These are phyloP conservation scores for Ochotona princeps DNA, from an alignment of 2,113 vertebrate species.

Conservation along the genomic window DNA sequence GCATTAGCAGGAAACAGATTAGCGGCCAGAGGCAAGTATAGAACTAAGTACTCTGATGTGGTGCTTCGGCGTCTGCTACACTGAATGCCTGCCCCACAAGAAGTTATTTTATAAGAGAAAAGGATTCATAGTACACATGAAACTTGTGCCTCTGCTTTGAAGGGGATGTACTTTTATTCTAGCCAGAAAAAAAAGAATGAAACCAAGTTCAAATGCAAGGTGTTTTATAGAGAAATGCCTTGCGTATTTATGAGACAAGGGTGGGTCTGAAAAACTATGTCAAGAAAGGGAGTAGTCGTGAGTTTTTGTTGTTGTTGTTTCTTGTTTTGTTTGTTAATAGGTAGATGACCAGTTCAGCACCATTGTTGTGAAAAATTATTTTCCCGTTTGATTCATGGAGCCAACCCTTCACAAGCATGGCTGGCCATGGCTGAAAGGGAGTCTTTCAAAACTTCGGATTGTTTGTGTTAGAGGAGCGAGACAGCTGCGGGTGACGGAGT, in stretches of 20 bases:
- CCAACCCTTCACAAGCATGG: neutral
- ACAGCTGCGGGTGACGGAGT: neutral
- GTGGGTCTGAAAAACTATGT: neutral
- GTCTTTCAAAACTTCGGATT: constrained; percentile 32
- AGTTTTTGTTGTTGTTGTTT: neutral
- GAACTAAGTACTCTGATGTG: no score
- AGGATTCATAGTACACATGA: neutral
- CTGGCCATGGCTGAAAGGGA: neutral
- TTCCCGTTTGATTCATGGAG: neutral
- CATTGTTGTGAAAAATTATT: neutral
- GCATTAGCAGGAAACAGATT: no score
- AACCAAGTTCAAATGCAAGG: neutral
- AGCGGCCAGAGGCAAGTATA: no score
- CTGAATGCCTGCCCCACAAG: no score
- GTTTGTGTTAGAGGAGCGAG: neutral
- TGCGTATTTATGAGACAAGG: constrained; percentile 8
- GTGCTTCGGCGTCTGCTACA: no score
- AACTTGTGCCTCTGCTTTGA: constrained; percentile 16
- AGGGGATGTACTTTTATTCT: neutral
- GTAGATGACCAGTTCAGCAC: neutral
- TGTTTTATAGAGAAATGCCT: neutral
- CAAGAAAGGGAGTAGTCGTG: neutral
- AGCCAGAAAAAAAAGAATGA: neutral
- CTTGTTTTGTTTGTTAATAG: neutral
- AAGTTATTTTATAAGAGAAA: neutral